Evolutionary conservation across 2,888 invertebrate genomes (phyloP), one percentile per base, ranked within the genome.

Genomic region (Tholera decimalis): DNA sequence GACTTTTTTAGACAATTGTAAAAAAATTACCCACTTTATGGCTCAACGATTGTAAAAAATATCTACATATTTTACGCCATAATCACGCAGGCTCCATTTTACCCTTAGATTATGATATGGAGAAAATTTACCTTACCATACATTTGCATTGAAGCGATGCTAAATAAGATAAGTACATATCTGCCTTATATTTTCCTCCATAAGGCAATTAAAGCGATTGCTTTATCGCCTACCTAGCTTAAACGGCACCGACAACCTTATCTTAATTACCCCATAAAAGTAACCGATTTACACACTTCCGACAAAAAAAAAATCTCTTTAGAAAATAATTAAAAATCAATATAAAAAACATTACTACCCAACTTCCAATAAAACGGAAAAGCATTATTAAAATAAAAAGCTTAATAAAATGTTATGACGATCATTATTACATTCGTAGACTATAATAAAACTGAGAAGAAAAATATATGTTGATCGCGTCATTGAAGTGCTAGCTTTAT

Each of bases 201-300:
- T 61, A 54, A 44, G 54, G 68, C 58, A 79, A 72, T 77, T 68
- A 77, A 65, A 63, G 44, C 46, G 51, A 56, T 71, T 49, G 44
- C 47, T 65, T 79, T 78, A 72, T 64, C 63, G 18, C 54, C 50
- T n/a, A 72, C 55, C 55, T 72, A 58, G 68, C 73, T 63, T 59
- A 68, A 76, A 77, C 60, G 73, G 30, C 22, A 59, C 55, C 57
- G 30, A 46, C 43, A 35, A 35, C 49, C 60, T 68, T 79, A 78
- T 77, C 80, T 79, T 61, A 80, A 79, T 55, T 51, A 80, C 62
- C 47, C 67, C 60, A 77, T 80, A 73, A 77, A 79, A 50, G 37
- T 59, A 53, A 67, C 51, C 65, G 43, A 79, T 61, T 72, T 54
- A 49, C 47, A 51, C 39, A 54, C 46, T 49, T 49, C 33, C 41